A percentile compares a stretch with the other conserved stretches of the same genome.
These are phyloP conservation scores for Nasonia longicornis DNA, from an alignment of 1,140 invertebrate genomes.

Conservation along the genomic window DNA sequence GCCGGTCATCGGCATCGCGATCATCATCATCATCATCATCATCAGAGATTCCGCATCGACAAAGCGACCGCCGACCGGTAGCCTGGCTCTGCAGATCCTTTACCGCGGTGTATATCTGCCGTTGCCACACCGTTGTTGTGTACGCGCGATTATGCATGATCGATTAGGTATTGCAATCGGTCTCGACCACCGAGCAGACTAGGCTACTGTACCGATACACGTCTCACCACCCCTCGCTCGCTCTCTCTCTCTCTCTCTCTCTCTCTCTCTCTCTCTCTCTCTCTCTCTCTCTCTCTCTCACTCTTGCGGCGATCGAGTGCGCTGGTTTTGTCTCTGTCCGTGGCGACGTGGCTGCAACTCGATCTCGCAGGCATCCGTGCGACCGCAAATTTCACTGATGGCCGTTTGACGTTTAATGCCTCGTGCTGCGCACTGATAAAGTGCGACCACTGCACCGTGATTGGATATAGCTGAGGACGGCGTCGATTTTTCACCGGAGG, in stretches of 20 bases:
- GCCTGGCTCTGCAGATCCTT: not conserved
- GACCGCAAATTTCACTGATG: slow-evolving; percentile 37
- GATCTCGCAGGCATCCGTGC: not conserved
- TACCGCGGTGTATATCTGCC: not conserved
- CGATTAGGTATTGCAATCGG: slow-evolving; percentile 16
- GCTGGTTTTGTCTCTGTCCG: slow-evolving; percentile 5
- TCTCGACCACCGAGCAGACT: not conserved
- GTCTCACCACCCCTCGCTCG: not conserved
- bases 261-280: no score
- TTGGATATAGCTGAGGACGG: not conserved
- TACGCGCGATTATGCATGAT: slow-evolving; percentile 31
- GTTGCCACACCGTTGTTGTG: no score
- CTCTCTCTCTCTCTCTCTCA: no score
- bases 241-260: no score
- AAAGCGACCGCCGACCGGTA: not conserved
- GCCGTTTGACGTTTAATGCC: slow-evolving; percentile 22
- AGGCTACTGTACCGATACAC: not conserved
- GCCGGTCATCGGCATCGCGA: not conserved
- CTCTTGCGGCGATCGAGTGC: not conserved
- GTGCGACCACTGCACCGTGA: not conserved
- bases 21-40: not conserved
- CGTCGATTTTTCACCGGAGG: not conserved
- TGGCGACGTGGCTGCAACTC: not conserved
- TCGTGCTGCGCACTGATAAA: not conserved
- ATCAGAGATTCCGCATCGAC: slow-evolving; percentile 6